A percentile compares a stretch with the other conserved stretches of the same genome.
Conservation (phyloP, 2,888 invertebrate species). For the Hirtodrosophila alboralis region DNA sequence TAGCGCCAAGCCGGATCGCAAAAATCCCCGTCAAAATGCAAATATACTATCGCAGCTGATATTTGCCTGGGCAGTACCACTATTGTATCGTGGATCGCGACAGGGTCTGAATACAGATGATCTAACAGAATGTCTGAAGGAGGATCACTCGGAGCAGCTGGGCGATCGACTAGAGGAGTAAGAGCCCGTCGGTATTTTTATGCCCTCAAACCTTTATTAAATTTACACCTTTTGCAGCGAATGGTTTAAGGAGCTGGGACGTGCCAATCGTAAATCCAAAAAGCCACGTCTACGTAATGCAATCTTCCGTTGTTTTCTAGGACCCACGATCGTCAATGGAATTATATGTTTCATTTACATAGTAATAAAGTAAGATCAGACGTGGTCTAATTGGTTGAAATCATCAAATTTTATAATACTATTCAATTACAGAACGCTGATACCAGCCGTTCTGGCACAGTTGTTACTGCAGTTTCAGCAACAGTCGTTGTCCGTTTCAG, state of each 20-base stretch:
- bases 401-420: neutral
- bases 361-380: constrained; percentile 77
- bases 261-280: constrained; percentile 85
- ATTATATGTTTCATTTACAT: constrained; percentile 85
- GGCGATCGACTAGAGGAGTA: constrained; percentile 83
- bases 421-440: constrained; percentile 75
- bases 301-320: constrained; percentile 88
- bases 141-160: constrained; percentile 85
- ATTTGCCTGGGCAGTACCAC: constrained; percentile 83
- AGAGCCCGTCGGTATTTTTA: constrained; percentile 5
- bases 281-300: constrained; percentile 88
- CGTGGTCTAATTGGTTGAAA: neutral
- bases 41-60: constrained; percentile 82
- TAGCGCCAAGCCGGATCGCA: constrained; percentile 80
- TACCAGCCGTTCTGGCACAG: constrained; percentile 83
- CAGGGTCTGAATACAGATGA: constrained; percentile 87
- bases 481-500: neutral
- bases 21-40: constrained; percentile 82
- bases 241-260: constrained; percentile 88
- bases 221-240: constrained; percentile 84
- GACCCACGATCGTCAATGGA: constrained; percentile 88
- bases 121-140: constrained; percentile 87
- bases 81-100: constrained; percentile 80
- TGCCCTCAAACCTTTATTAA: neutral
- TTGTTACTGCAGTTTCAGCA: constrained; percentile 82